Conservation (phyloP, 2,113 vertebrate species). For the Pseudopipra pipra region DNA sequence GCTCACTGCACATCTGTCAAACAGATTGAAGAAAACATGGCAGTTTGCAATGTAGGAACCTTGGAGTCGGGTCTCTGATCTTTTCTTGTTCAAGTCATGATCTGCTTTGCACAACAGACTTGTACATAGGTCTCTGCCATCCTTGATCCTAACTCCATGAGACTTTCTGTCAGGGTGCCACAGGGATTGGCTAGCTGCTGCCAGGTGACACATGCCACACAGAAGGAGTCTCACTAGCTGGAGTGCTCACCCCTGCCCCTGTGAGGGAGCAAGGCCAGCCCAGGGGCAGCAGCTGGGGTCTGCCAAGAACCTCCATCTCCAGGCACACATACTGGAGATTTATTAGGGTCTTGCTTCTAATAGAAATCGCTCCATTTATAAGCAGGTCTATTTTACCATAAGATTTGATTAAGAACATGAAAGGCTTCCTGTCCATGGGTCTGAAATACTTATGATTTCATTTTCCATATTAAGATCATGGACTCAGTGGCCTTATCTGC, state of each 20-base stretch:
- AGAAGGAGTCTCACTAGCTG: background rate
- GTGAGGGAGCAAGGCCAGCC: background rate
- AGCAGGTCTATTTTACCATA: background rate
- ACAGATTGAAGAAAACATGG: background rate
- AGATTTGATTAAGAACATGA: background rate
- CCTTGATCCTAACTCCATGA: background rate
- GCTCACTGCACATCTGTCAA: background rate
- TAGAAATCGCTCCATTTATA: background rate
- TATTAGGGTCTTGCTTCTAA: background rate
- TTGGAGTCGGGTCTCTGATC: background rate
- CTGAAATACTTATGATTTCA: background rate
- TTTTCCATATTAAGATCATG: background rate
- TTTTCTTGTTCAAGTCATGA: background rate
- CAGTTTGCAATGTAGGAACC: background rate
- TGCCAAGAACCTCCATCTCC: background rate
- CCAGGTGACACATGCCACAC: fast-evolving
- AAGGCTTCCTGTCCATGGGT: background rate
- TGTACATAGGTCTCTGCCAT: background rate
- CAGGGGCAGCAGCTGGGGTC: fast-evolving
- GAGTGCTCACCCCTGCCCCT: fast-evolving
- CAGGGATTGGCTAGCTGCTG: fast-evolving
- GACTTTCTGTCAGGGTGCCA: background rate
- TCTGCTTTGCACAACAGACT: background rate
- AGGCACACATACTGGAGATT: background rate
- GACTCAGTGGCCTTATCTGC: background rate